A percentile compares a stretch with the other conserved stretches of the same genome.
Conservation (phyloP, 1,140 invertebrate species). For the Dinoponera quadriceps region DNA sequence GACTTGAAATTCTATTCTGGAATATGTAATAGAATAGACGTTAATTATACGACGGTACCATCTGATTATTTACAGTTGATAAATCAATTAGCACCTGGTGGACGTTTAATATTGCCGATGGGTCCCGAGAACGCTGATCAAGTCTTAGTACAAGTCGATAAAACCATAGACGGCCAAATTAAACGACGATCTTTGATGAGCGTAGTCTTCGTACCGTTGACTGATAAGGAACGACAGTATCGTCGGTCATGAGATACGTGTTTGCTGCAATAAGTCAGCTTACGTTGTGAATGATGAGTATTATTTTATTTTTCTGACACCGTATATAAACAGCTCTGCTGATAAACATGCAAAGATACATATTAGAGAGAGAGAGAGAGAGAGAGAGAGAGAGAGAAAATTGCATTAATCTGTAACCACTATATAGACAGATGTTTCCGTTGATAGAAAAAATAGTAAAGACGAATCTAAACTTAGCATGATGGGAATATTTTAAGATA, state of each 20-base stretch:
- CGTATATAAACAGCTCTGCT: not conserved
- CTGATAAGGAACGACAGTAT: slow-evolving; percentile 92
- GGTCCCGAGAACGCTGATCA: slow-evolving; percentile 94
- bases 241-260: slow-evolving; percentile 79
- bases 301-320: slow-evolving; percentile 28
- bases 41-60: slow-evolving; percentile 89
- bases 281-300: slow-evolving; percentile 20
- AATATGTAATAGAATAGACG: slow-evolving; percentile 75
- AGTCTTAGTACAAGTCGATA: slow-evolving; percentile 94
- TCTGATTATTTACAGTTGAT: slow-evolving; percentile 86
- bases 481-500: no score
- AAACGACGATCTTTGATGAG: slow-evolving; percentile 94
- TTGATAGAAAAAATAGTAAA: no score
- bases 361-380: no score
- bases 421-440: no score
- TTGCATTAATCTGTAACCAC: no score
- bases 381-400: no score
- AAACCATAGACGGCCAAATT: slow-evolving; percentile 92
- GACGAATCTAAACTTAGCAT: no score
- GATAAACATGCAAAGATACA: not conserved
- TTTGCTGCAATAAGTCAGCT: slow-evolving; percentile 72
- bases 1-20: not conserved
- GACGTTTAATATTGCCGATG: slow-evolving; percentile 94
- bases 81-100: slow-evolving; percentile 88
- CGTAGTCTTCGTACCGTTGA: slow-evolving; percentile 98